These are phyloP conservation scores for Stenchaetothrips biformis DNA, from an alignment of 2,888 invertebrate species.

Conservation along the genomic window DNA sequence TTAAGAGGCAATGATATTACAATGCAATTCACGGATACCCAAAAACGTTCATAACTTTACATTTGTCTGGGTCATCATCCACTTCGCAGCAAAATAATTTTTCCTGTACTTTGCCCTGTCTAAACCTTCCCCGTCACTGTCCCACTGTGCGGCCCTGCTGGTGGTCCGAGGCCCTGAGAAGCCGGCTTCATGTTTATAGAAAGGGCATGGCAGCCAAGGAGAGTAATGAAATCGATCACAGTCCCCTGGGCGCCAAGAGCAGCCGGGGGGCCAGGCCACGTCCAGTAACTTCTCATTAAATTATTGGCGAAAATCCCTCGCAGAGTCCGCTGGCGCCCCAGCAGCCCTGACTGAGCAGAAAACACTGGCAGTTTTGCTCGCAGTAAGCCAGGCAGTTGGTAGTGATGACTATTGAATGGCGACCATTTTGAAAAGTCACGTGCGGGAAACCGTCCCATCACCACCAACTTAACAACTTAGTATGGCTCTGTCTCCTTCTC, in stretches of 20 bases:
- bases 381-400: neutral
- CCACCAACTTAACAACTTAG: too few relatives aligned
- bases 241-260: neutral
- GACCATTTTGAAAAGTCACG: neutral
- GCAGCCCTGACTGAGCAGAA: neutral
- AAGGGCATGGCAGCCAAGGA: neutral
- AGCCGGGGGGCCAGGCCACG: neutral
- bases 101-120: too few relatives aligned
- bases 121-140: too few relatives aligned
- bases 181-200: neutral
- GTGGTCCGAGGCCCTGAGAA: neutral
- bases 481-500: too few relatives aligned
- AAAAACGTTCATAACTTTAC: too few relatives aligned
- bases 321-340: neutral
- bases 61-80: too few relatives aligned
- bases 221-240: constrained; percentile 19
- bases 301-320: constrained; percentile 3
- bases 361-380: neutral
- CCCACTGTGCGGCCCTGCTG: too few relatives aligned
- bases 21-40: too few relatives aligned
- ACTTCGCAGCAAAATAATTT: too few relatives aligned
- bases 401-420: neutral
- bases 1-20: too few relatives aligned
- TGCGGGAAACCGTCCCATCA: too few relatives aligned
- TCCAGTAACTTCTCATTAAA: constrained; percentile 16